These are phyloP conservation scores for Apis dorsata DNA, from an alignment of 1,140 invertebrate genomes.

Conservation along the genomic window DNA sequence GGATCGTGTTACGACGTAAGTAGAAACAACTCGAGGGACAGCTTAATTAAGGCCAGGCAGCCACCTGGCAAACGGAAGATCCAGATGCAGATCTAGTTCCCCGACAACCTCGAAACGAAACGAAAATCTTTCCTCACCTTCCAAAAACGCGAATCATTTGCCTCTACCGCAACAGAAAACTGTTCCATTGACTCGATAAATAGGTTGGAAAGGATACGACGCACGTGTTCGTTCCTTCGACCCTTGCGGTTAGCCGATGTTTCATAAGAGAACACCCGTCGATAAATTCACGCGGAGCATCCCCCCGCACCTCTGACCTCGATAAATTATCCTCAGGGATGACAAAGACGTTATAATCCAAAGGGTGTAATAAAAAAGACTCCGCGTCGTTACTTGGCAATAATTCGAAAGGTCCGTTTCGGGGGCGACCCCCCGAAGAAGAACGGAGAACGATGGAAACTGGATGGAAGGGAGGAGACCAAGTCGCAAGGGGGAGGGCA, in stretches of 20 bases:
- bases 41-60: too few relatives aligned
- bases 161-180: neutral
- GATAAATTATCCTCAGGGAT: slow-evolving; percentile 69
- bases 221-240: slow-evolving; percentile 57
- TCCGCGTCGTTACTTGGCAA: slow-evolving; percentile 58
- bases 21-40: too few relatives aligned
- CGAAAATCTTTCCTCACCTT: neutral
- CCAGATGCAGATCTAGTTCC: too few relatives aligned
- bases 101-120: too few relatives aligned
- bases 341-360: slow-evolving; percentile 71
- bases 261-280: slow-evolving; percentile 58
- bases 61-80: too few relatives aligned
- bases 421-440: neutral
- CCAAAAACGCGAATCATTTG: neutral
- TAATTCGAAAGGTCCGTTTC: slow-evolving; percentile 51
- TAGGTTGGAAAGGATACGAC: slow-evolving; percentile 2
- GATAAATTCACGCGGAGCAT: slow-evolving; percentile 61
- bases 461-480: neutral
- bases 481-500: neutral
- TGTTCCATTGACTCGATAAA: neutral
- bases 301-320: slow-evolving; percentile 39
- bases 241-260: slow-evolving; percentile 56
- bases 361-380: slow-evolving; percentile 61
- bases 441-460: neutral
- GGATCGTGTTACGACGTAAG: too few relatives aligned